These are phyloP conservation scores for Trimorus sp. DNA, from an alignment of 2,888 invertebrate genomes.

Conservation along the genomic window DNA sequence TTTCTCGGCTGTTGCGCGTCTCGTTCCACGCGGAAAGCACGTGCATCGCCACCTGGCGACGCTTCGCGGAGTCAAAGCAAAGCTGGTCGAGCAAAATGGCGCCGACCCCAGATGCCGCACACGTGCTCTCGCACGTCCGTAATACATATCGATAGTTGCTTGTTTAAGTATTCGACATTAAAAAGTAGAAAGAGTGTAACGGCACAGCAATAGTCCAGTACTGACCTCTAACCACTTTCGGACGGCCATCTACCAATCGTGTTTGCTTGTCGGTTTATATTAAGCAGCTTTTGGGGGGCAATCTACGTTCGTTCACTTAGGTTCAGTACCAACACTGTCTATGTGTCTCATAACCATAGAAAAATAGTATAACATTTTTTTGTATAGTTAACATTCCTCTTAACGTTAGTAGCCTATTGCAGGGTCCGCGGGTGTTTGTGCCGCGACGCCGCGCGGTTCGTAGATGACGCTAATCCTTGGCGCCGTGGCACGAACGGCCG, in stretches of 20 bases:
- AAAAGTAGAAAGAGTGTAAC: slow-evolving; percentile 76
- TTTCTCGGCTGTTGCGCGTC: slow-evolving; percentile 14
- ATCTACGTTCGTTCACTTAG: slow-evolving; percentile 71
- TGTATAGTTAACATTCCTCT: slow-evolving; percentile 71
- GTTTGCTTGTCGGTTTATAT: slow-evolving; percentile 37
- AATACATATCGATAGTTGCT: slow-evolving; percentile 58
- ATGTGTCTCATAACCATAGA: slow-evolving; percentile 75
- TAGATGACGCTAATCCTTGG: slow-evolving; percentile 24
- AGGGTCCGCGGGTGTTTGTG: slow-evolving; percentile 66
- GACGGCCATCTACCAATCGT: slow-evolving; percentile 78
- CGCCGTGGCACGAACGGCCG: slow-evolving; percentile 58
- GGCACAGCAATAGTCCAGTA: slow-evolving; percentile 81
- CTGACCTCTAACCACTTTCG: slow-evolving; percentile 82
- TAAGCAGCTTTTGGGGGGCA: slow-evolving; percentile 41
- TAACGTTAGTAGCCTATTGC: slow-evolving; percentile 65
- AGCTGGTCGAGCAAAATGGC: not conserved
- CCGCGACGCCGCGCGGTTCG: slow-evolving; percentile 43
- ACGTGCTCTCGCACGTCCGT: slow-evolving; percentile 38
- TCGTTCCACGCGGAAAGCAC: slow-evolving; percentile 2
- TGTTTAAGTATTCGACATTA: slow-evolving; percentile 64
- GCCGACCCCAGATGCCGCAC: slow-evolving; percentile 21
- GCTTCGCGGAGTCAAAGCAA: too few relatives aligned
- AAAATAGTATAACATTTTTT: slow-evolving; percentile 78
- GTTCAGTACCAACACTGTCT: slow-evolving; percentile 80
- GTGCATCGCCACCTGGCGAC: not conserved